Conservation (phyloP, 2,113 vertebrate genomes). For the Eulemur rufifrons region DNA sequence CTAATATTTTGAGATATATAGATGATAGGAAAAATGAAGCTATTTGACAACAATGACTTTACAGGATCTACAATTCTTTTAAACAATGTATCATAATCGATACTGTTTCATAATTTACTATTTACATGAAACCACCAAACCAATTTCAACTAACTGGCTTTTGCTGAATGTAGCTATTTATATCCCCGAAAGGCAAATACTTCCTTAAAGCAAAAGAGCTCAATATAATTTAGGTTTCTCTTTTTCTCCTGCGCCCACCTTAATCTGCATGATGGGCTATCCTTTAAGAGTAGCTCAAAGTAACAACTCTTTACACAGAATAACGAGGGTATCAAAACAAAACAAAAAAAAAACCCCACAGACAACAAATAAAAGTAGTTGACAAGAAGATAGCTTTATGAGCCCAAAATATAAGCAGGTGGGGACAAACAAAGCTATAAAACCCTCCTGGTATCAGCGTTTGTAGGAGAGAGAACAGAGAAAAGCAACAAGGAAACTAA, state of each 20-base stretch:
- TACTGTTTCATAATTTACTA: background rate
- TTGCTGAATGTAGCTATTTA: background rate
- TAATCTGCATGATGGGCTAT: background rate
- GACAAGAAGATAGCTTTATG: background rate
- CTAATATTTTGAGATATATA: background rate
- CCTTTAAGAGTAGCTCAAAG: background rate
- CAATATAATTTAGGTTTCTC: background rate
- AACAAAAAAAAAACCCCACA: background rate
- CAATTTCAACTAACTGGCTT: background rate
- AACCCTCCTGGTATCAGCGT: background rate
- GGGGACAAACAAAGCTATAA: background rate
- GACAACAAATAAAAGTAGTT: background rate
- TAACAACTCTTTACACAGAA: background rate
- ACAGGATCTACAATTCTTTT: background rate
- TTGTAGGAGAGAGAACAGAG: background rate
- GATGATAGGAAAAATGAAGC: background rate
- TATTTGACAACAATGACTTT: background rate
- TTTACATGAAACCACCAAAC: background rate
- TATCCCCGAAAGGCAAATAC: background rate
- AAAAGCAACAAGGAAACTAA: background rate
- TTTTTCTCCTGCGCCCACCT: background rate
- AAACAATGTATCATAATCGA: background rate
- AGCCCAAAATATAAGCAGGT: background rate
- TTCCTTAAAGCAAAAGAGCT: background rate
- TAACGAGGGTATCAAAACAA: background rate